Conservation (phyloP, 1,140 invertebrate species). For the Drosophila athabasca region DNA sequence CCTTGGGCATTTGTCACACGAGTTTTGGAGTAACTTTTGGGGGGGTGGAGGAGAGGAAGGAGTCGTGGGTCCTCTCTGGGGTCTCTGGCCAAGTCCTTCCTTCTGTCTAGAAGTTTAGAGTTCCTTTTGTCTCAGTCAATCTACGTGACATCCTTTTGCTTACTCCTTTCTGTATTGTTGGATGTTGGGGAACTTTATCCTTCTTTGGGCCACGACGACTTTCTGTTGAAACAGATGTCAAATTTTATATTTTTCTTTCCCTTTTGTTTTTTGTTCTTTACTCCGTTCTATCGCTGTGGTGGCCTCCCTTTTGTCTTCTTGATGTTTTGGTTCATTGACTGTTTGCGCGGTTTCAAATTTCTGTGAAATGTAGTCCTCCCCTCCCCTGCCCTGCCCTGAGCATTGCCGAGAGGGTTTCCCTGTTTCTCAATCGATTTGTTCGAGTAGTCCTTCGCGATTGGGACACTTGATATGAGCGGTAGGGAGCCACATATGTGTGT, state of each 20-base stretch:
- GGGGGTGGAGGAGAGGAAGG: neutral
- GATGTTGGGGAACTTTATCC: neutral
- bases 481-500: conserved; percentile 23
- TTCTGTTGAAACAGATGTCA: conserved; percentile 78
- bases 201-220: conserved; percentile 13
- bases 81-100: conserved; percentile 17
- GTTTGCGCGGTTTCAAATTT: conserved; percentile 67
- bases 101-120: conserved; percentile 23
- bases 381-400: neutral
- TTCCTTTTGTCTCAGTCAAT: conserved; percentile 61
- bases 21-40: conserved; percentile 14
- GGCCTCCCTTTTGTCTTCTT: conserved; percentile 60
- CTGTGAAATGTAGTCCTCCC: conserved; percentile 58
- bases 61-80: conserved; percentile 18
- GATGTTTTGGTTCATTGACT: conserved; percentile 78
- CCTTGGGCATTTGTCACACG: conserved; percentile 73
- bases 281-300: conserved; percentile 17
- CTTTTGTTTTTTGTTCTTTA: conserved; percentile 27
- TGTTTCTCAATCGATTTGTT: conserved; percentile 41
- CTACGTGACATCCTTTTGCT: conserved; percentile 67
- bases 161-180: conserved; percentile 16
- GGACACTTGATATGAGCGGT: conserved; percentile 36
- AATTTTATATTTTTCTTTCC: conserved; percentile 54
- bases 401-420: neutral
- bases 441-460: conserved; percentile 4